These are phyloP conservation scores for Magallana gigas DNA, from an alignment of 1,140 invertebrate species.

Conservation along the genomic window DNA sequence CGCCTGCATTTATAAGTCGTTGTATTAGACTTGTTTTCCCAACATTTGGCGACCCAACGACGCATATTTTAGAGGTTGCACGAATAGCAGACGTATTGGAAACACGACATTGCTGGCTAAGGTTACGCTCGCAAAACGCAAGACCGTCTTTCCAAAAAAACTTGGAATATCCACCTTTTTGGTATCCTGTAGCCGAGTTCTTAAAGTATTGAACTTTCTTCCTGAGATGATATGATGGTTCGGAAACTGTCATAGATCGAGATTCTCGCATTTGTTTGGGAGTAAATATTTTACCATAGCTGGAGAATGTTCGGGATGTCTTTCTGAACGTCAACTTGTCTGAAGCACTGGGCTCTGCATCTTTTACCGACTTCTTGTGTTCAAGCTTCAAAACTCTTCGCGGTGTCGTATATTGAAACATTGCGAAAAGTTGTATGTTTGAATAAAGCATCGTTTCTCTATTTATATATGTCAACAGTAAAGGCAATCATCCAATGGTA, in stretches of 20 bases:
- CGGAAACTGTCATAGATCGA: not conserved
- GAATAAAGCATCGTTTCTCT: too few species aligned
- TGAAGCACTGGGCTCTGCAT: not conserved
- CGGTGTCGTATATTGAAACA: not conserved
- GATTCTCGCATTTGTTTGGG: not conserved
- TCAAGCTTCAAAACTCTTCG: not conserved
- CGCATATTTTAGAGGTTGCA: not conserved
- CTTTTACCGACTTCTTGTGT: not conserved
- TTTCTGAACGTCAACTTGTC: not conserved
- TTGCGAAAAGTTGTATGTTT: not conserved
- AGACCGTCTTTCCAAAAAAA: not conserved
- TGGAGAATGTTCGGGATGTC: not conserved
- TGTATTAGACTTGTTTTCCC: constrained; percentile 2
- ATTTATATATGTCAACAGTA: too few species aligned
- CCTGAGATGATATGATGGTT: not conserved
- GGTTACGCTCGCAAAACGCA: too few species aligned
- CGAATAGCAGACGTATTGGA: not conserved
- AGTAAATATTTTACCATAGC: not conserved
- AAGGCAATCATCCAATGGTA: too few species aligned
- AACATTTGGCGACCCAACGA: not conserved
- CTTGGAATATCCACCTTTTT: not conserved
- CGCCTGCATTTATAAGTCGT: not conserved
- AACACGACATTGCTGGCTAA: not conserved
- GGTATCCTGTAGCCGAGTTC: not conserved
- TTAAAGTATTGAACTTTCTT: not conserved